A percentile compares a stretch with the other conserved stretches of the same genome.
Conservation (phyloP, 2,888 invertebrate species). For the Azorinus chamasolen region DNA sequence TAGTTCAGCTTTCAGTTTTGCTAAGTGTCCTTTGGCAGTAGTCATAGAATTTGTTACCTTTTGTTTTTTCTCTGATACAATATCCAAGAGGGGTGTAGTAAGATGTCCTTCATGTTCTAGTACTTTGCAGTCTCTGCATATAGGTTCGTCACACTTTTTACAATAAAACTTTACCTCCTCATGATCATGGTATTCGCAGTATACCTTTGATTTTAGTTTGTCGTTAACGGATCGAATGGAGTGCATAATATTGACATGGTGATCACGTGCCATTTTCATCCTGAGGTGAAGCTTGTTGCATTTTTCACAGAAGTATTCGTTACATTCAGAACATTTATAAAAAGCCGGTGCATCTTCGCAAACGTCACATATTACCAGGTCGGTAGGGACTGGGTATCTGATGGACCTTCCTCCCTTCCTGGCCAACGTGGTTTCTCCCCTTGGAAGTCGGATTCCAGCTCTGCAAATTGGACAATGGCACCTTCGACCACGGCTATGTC, state of each 20-base stretch:
- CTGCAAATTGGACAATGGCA: conserved; percentile 63
- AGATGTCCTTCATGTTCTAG: conserved; percentile 56
- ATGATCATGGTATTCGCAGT: conserved; percentile 54
- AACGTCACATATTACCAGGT: conserved; percentile 57
- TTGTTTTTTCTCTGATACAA: conserved; percentile 47
- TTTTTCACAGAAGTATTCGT: conserved; percentile 60
- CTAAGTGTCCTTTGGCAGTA: conserved; percentile 56
- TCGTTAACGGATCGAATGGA: conserved; percentile 50
- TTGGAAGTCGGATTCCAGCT: conserved; percentile 60
- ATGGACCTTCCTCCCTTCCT: conserved; percentile 19
- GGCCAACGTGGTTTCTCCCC: conserved; percentile 9
- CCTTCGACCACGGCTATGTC: conserved; percentile 55
- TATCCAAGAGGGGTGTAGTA: conserved; percentile 49
- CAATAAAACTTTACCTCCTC: conserved; percentile 62
- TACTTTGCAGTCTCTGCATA: conserved; percentile 63
- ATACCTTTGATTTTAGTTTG: conserved; percentile 41
- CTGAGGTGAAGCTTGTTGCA: conserved; percentile 58
- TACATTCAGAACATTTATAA: conserved; percentile 64
- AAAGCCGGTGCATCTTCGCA: conserved; percentile 61
- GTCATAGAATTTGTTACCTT: conserved; percentile 46
- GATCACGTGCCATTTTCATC: conserved; percentile 58
- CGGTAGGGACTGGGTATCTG: conserved; percentile 37
- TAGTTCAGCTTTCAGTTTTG: conserved; percentile 54
- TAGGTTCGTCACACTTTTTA: conserved; percentile 54
- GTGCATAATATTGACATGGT: conserved; percentile 47